Conservation (phyloP, 2,797 vertebrate species). For the Myotis vivesi region DNA sequence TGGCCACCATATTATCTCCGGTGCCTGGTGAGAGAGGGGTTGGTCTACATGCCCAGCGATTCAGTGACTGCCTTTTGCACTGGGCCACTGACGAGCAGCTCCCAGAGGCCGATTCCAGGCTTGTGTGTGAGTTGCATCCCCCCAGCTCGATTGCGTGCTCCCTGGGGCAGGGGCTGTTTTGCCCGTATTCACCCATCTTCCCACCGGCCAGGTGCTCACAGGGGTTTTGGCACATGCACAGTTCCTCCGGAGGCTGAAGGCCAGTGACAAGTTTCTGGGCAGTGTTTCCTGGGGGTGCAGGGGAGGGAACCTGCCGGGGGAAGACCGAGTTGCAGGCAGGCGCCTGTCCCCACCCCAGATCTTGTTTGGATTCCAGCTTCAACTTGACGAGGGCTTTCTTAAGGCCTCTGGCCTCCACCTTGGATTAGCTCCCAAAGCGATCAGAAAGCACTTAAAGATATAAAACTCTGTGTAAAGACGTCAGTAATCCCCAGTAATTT, state of each 20-base stretch:
- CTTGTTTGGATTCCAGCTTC: not conserved
- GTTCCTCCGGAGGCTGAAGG: not conserved
- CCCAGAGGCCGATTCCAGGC: not conserved
- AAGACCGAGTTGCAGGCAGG: accelerated
- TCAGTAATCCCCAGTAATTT: conserved; percentile 29
- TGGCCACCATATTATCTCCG: not conserved
- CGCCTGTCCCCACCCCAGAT: not conserved
- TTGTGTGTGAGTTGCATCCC: accelerated
- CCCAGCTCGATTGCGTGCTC: accelerated
- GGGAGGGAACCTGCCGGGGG: not conserved
- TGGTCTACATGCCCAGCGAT: not conserved
- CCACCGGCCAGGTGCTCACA: not conserved
- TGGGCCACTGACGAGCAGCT: not conserved
- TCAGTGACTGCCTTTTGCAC: not conserved
- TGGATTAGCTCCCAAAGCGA: not conserved
- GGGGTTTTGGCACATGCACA: no score
- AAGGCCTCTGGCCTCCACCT: conserved; percentile 6
- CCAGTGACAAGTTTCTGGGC: not conserved
- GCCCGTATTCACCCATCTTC: not conserved
- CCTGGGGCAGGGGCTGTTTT: not conserved
- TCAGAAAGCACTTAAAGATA: conserved; percentile 25
- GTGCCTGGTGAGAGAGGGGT: not conserved
- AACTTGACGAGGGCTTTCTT: not conserved
- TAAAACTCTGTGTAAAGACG: not conserved
- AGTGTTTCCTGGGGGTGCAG: not conserved